Evolutionary conservation across 2,113 vertebrate genomes (phyloP).

Genomic region (Mormoops blainvillei): DNA sequence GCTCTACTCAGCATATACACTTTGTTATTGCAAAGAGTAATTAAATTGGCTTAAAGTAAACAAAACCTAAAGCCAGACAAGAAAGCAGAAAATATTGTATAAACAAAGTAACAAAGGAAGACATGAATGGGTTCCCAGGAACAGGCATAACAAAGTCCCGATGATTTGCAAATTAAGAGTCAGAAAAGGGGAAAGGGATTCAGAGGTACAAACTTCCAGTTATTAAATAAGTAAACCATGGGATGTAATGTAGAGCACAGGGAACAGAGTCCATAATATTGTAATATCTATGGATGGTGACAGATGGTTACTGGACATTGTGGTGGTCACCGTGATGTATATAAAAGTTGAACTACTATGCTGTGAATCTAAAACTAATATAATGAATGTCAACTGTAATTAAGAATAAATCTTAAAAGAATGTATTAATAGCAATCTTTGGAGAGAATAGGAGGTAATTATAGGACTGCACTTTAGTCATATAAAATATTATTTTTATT

Average conservation of each 20-base stretch:
- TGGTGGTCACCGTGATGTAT: background rate
- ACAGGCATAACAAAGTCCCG: background rate
- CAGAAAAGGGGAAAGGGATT: no score
- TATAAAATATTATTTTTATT: background rate
- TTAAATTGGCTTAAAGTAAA: background rate
- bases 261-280: background rate
- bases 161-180: background rate
- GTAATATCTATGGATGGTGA: background rate
- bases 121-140: background rate
- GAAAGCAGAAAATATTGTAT: background rate
- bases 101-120: background rate
- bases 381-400: background rate
- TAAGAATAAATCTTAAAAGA: background rate
- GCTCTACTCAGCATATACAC: background rate
- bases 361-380: background rate
- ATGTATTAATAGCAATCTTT: background rate
- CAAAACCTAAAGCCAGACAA: background rate
- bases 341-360: background rate
- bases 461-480: background rate
- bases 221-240: background rate
- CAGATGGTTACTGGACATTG: background rate
- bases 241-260: background rate
- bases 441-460: background rate
- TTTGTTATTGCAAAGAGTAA: background rate
- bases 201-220: background rate